These are phyloP conservation scores for Antennarius maculatus DNA, from an alignment of 2,797 vertebrate species.

Conservation along the genomic window DNA sequence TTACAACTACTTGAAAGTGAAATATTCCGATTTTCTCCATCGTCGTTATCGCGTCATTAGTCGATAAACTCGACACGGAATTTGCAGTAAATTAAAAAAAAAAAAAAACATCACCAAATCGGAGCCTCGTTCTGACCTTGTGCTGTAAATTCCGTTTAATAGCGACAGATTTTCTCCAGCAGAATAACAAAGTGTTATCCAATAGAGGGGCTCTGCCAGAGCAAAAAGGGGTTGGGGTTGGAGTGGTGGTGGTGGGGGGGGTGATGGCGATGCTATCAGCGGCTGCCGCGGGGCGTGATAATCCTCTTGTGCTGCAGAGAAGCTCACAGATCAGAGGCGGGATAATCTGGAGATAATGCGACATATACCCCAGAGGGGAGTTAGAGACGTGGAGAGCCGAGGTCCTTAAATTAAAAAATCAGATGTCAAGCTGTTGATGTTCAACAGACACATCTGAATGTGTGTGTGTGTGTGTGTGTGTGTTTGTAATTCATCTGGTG, in stretches of 20 bases:
- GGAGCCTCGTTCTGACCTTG: slow-evolving; percentile 19
- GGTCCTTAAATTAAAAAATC: slow-evolving; percentile 48
- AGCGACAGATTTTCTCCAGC: slow-evolving; percentile 8
- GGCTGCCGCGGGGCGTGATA: slow-evolving; percentile 46
- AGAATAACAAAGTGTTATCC: slow-evolving; percentile 25
- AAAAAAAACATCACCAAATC: not conserved
- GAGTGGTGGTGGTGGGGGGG: too few relatives aligned
- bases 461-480: slow-evolving; percentile 1
- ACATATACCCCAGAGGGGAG: slow-evolving; percentile 38
- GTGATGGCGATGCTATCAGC: slow-evolving; percentile 39
- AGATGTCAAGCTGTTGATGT: slow-evolving; percentile 19
- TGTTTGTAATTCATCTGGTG: slow-evolving; percentile 15
- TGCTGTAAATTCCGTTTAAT: slow-evolving; percentile 26
- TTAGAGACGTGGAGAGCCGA: slow-evolving; percentile 28
- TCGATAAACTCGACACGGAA: slow-evolving; percentile 1
- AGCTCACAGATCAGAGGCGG: slow-evolving; percentile 63
- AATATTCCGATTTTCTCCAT: not conserved
- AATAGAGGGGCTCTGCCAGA: slow-evolving; percentile 3
- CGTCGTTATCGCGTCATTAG: slow-evolving; percentile 2
- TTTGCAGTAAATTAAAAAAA: slow-evolving; percentile 8
- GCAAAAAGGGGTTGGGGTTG: not conserved
- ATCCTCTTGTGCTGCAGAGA: slow-evolving; percentile 64
- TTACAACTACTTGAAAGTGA: not conserved
- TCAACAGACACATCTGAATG: slow-evolving; percentile 17
- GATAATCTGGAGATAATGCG: slow-evolving; percentile 68